A percentile compares a stretch with the other conserved stretches of the same genome.
phyloP scores from a whole-genome alignment of 2,797 vertebrate species.

The Threskiornis aethiopicus region DNA sequence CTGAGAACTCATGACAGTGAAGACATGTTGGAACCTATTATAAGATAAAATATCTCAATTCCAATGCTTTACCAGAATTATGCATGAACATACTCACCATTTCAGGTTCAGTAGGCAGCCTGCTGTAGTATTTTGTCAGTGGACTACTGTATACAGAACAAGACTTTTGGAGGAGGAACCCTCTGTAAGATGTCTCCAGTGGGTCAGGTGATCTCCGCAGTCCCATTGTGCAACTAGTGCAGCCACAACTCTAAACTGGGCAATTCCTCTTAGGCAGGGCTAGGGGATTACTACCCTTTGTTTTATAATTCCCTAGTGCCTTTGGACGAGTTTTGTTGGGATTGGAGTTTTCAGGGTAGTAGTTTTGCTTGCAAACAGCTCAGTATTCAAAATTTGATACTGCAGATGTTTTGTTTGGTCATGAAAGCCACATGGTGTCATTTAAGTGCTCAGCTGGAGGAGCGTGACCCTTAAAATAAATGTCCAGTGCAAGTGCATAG shows the following conservation, averaged over 20 bases:
- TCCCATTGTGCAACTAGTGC: background rate
- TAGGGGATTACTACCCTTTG: background rate
- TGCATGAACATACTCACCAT: background rate
- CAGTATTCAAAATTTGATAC: background rate
- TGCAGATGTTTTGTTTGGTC: background rate
- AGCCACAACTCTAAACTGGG: background rate
- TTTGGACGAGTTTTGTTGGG: background rate
- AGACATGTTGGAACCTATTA: background rate
- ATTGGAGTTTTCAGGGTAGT: background rate
- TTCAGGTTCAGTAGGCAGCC: background rate
- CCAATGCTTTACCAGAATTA: background rate
- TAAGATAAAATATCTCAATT: background rate
- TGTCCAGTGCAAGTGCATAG: background rate
- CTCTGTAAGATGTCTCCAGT: background rate
- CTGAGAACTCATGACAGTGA: background rate
- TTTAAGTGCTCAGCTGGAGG: background rate
- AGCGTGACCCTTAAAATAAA: background rate
- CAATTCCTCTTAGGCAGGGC: background rate
- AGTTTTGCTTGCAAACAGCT: background rate
- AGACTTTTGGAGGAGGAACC: background rate
- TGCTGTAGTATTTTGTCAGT: background rate
- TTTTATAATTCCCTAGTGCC: background rate
- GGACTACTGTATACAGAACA: background rate
- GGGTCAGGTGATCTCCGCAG: background rate
- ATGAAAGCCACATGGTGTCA: background rate